Conservation (phyloP, 2,113 vertebrate species). For the Dicaeum eximium region DNA sequence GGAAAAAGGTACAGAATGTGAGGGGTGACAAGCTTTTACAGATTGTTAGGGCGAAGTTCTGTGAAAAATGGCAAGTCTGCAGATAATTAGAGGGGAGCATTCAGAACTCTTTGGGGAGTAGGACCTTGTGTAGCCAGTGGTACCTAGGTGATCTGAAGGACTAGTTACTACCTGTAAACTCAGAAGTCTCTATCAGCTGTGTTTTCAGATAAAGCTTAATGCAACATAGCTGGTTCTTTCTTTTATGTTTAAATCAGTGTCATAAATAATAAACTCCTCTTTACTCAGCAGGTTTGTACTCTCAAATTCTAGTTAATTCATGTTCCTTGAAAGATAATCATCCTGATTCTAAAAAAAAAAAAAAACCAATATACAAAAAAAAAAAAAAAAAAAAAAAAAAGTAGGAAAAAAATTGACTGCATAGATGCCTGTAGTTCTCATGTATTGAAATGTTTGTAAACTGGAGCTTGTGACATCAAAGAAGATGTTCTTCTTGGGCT, state of each 20-base stretch:
- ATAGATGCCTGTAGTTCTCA: neutral
- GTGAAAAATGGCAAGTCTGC: neutral
- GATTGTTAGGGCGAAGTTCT: neutral
- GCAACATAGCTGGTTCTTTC: neutral
- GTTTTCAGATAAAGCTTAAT: neutral
- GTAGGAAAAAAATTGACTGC: neutral
- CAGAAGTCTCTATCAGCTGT: too few species aligned
- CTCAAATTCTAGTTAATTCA: neutral
- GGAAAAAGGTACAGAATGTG: neutral
- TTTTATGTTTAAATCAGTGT: neutral
- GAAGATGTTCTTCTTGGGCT: neutral
- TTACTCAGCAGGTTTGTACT: neutral
- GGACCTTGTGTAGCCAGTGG: neutral
- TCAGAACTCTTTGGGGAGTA: neutral
- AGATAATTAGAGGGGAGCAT: neutral
- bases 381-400: too few species aligned
- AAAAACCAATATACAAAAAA: too few species aligned
- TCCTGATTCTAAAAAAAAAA: neutral
- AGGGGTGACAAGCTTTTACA: neutral
- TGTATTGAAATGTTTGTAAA: neutral
- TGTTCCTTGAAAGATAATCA: neutral
- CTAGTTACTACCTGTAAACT: neutral
- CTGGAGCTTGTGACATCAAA: neutral
- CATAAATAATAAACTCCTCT: neutral
- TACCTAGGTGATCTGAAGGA: neutral